Conservation (phyloP, 2,797 vertebrate species). For the Oreonectes daqikongensis region DNA sequence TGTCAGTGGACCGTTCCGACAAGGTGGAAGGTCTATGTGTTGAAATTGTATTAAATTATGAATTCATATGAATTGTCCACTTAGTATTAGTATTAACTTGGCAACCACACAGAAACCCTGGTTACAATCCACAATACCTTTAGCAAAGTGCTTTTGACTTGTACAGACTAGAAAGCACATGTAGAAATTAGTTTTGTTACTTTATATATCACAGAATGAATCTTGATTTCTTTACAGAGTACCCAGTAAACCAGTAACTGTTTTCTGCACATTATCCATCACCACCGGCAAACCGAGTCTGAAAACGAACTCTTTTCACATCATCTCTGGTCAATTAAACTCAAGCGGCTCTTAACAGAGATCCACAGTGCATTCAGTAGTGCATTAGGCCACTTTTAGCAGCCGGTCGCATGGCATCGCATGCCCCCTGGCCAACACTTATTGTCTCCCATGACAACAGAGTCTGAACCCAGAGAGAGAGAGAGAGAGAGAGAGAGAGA, state of each 20-base stretch:
- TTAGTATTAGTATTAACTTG: no score
- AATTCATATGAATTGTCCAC: no score
- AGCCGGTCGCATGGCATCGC: constrained; percentile 29
- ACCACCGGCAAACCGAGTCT: constrained; percentile 24
- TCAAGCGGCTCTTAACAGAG: constrained; percentile 31
- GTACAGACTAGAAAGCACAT: no score
- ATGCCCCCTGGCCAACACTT: constrained; percentile 38
- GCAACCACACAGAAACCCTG: neutral
- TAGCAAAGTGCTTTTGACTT: neutral
- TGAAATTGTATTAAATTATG: no score
- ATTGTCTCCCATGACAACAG: constrained; percentile 31
- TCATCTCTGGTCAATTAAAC: constrained; percentile 44
- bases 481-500: neutral
- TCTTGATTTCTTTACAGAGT: constrained; percentile 21
- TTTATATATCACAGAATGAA: constrained; percentile 7
- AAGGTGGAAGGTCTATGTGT: no score
- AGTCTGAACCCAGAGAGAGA: constrained; percentile 12
- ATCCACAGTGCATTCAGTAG: constrained; percentile 7
- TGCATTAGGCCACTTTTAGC: constrained; percentile 41
- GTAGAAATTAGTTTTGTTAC: neutral
- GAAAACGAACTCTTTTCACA: constrained; percentile 47
- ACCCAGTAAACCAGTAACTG: constrained; percentile 2
- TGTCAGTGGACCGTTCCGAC: no score
- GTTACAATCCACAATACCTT: neutral
- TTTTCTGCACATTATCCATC: constrained; percentile 4